Percentiles rank a stretch among this genome's conserved stretches.
These are phyloP conservation scores for Esperia sulphurella DNA, from an alignment of 2,888 invertebrate genomes.

Conservation along the genomic window DNA sequence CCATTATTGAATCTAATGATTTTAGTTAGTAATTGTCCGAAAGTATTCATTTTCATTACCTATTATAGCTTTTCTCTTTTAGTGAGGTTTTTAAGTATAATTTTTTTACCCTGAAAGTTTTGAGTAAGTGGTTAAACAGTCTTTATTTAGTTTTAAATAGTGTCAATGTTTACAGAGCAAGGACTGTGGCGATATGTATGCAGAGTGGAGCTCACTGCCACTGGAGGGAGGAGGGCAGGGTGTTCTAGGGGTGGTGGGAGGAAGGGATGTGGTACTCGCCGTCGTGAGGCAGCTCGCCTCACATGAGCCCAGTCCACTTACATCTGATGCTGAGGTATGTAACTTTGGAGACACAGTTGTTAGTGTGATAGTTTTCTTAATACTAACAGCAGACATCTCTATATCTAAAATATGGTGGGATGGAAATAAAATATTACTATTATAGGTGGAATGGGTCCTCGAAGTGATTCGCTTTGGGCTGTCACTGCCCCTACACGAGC, in stretches of 20 bases:
- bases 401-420: no score
- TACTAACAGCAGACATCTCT: no score
- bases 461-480: constrained; percentile 95
- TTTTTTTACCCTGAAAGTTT: no score
- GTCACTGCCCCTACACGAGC: constrained; percentile 92
- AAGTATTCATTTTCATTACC: no score
- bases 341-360: background rate
- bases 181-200: constrained; percentile 87
- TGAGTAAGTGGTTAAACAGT: no score
- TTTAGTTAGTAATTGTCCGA: no score
- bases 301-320: constrained; percentile 90
- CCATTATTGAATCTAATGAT: no score
- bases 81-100: no score
- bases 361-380: background rate
- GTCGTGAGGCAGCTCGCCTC: constrained; percentile 90
- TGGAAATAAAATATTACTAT: no score
- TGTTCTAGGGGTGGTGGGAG: constrained; percentile 90
- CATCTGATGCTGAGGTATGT: constrained; percentile 89
- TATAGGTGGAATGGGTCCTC: constrained; percentile 91
- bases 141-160: no score
- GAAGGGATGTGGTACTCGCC: constrained; percentile 89
- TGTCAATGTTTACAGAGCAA: constrained; percentile 70
- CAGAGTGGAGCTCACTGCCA: constrained; percentile 89
- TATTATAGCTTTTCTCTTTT: no score
- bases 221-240: constrained; percentile 85